These are phyloP conservation scores for Actinemys pallida DNA, from an alignment of 2,113 vertebrate genomes.

Conservation along the genomic window DNA sequence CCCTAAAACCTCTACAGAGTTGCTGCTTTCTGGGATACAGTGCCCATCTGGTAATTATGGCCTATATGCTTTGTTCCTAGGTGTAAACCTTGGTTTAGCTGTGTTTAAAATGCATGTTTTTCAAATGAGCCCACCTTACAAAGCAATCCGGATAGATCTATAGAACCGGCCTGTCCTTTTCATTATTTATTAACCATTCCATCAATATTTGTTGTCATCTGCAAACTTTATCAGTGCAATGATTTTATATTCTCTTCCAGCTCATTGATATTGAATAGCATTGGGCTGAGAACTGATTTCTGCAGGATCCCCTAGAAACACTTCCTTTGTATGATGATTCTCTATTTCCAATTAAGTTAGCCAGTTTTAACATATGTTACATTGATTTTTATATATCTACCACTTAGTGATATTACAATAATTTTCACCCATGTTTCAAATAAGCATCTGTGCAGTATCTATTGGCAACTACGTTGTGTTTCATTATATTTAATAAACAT, in stretches of 20 bases:
- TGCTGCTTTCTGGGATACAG: fast-evolving
- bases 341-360: background rate
- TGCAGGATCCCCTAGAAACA: background rate
- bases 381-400: background rate
- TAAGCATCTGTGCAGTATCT: background rate
- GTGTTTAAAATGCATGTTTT: background rate
- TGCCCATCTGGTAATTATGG: background rate
- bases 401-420: background rate
- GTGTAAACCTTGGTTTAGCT: background rate
- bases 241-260: background rate
- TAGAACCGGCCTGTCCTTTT: background rate
- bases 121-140: background rate
- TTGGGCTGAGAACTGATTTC: background rate
- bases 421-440: background rate
- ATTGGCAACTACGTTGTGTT: background rate
- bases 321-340: background rate
- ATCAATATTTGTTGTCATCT: background rate
- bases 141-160: background rate
- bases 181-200: background rate
- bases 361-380: background rate
- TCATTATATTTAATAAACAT: background rate
- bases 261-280: background rate
- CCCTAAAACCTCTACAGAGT: background rate
- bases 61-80: background rate
- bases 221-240: background rate